phyloP scores from a whole-genome alignment of 2,113 vertebrate genomes.

The Halichoerus grypus region DNA sequence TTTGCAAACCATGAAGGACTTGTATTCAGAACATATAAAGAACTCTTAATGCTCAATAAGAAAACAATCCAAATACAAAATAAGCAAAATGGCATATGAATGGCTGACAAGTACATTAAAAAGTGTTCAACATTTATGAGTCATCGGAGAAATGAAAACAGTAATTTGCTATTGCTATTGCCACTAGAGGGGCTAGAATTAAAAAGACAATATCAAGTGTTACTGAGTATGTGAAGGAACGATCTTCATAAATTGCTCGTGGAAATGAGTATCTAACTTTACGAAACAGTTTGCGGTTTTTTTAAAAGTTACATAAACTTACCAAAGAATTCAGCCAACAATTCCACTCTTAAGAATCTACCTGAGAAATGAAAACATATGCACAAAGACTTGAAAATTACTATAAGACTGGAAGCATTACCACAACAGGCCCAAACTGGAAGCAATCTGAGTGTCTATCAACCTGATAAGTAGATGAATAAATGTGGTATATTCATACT shows the following conservation, averaged over 20 bases:
- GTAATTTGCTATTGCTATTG: neutral
- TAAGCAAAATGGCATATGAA: neutral
- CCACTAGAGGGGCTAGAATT: neutral
- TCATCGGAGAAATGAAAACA: slow-evolving; percentile 18
- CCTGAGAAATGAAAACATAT: neutral
- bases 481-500: neutral
- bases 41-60: neutral
- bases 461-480: neutral
- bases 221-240: neutral
- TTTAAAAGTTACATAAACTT: slow-evolving; percentile 23
- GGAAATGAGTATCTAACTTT: neutral
- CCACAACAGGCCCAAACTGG: neutral
- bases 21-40: neutral
- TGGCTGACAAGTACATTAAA: neutral
- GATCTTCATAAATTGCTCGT: neutral
- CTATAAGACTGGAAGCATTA: neutral
- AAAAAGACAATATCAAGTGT: neutral
- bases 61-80: slow-evolving; percentile 15
- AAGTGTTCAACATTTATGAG: neutral
- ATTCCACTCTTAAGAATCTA: neutral
- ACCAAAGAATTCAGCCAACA: neutral
- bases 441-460: neutral
- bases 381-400: neutral
- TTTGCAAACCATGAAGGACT: neutral
- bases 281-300: slow-evolving; percentile 30